Evolutionary conservation across 2,888 invertebrate genomes (phyloP).

Genomic region (Ennomos quercinarius): DNA sequence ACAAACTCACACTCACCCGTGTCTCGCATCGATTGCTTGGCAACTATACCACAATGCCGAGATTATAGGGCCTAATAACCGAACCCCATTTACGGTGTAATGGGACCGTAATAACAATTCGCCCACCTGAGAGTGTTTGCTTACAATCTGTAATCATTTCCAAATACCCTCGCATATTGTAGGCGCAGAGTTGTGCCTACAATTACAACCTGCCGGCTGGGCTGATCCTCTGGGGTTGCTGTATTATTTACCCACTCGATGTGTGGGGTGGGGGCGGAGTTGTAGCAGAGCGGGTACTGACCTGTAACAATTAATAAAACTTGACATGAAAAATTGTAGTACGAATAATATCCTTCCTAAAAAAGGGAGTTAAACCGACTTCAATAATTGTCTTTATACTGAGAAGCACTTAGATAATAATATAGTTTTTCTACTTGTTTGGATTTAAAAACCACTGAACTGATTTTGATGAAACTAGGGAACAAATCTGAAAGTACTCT

Average conservation of each 20-base stretch:
- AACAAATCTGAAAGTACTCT: too few relatives aligned
- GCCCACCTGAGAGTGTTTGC: slow-evolving; percentile 15
- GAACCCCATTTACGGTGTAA: slow-evolving; percentile 8
- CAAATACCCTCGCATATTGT: slow-evolving; percentile 7
- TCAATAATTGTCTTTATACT: not conserved
- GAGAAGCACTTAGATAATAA: too few relatives aligned
- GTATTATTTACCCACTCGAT: slow-evolving; percentile 19
- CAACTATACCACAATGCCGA: not conserved
- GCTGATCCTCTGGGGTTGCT: slow-evolving; percentile 15
- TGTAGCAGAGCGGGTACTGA: slow-evolving; percentile 13
- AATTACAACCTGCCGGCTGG: slow-evolving; percentile 6
- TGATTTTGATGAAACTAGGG: too few relatives aligned
- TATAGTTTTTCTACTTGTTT: too few relatives aligned
- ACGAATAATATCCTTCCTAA: too few relatives aligned
- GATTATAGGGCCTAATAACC: slow-evolving; percentile 4
- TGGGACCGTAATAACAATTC: slow-evolving; percentile 16
- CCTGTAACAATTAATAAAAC: slow-evolving; percentile 20
- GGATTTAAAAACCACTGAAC: too few relatives aligned
- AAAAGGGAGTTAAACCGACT: not conserved
- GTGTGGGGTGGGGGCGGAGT: slow-evolving; percentile 5
- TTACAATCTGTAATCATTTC: slow-evolving; percentile 27
- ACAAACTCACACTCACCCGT: too few relatives aligned
- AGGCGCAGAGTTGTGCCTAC: slow-evolving; percentile 5
- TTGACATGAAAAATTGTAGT: not conserved
- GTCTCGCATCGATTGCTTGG: not conserved